phyloP scores from a whole-genome alignment of 2,797 vertebrate genomes.

The Sebastes oblongus region DNA sequence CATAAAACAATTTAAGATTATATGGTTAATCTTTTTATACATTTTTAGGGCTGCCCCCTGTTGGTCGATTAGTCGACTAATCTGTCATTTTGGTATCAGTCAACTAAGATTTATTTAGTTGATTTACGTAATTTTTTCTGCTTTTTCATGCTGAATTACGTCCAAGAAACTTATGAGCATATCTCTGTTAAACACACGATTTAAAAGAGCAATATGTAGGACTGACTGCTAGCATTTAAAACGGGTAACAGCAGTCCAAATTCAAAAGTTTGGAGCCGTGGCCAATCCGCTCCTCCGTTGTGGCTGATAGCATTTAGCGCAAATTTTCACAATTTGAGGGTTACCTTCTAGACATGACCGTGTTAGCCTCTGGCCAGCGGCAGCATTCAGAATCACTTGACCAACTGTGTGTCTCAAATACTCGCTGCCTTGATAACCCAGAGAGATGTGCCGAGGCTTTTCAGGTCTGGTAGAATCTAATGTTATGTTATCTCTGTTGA shows the following conservation, averaged over 20 bases:
- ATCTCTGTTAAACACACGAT: no score
- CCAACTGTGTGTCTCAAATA: no score
- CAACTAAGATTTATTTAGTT: no score
- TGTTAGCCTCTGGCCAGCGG: neutral
- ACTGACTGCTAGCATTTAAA: no score
- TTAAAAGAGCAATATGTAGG: no score
- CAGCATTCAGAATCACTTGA: no score
- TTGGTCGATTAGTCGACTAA: no score
- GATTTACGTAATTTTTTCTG: no score
- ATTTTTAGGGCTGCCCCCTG: neutral
- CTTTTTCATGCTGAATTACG: no score
- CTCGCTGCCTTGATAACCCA: neutral
- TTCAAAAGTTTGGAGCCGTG: neutral
- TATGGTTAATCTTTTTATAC: neutral
- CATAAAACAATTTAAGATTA: neutral
- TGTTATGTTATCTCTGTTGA: neutral
- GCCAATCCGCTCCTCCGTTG: neutral
- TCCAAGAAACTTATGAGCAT: no score
- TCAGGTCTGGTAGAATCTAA: neutral
- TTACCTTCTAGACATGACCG: neutral
- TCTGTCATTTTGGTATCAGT: no score
- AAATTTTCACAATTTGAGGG: neutral
- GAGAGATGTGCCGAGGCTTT: neutral
- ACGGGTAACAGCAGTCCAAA: no score
- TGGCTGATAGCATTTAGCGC: neutral